Evolutionary conservation across 64 coral and sea anemone genomes (phyloP), one percentile per base, ranked within the genome.

Genomic region (Acropora tenuis): DNA sequence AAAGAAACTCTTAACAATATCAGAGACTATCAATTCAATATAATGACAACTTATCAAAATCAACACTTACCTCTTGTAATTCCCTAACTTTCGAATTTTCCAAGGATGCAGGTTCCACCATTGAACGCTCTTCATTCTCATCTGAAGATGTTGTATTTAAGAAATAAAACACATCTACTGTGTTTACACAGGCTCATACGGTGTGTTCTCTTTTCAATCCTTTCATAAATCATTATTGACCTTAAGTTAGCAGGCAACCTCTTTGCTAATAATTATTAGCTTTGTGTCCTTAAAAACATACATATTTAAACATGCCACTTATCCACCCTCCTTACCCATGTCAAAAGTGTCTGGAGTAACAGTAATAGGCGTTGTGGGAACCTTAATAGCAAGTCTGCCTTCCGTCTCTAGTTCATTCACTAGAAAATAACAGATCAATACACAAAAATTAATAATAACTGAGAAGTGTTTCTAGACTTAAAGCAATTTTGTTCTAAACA

Each of bases 91-190:
- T 93, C 48, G 74, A 73, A 57, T 96, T 89, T 90, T 98, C 97
- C 20, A 98, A 49, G 1, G 97, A 98, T 6, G 90, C 88, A 88
- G 97, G 97, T 19, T 98, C 97, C 15, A 98, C 90, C 97, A 98
- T 98, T 41, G 89, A 98, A 10, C 97, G 88, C 65, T 95, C 94
- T 76, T 98, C 97, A 89, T 89, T 93, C 87, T 98, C 97, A 89
- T 93, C 97, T 98, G 83, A 48, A 81, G 67, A 50, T 63, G 43
- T n/a, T 47, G 52, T 2, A 2, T 2, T n/a, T 46, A 60, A 8
- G 13, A n/a, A 82, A 83, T 16, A 55, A 80, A 19, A 45, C 9
- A 50, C 3, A 72, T 40, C 41, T 6, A 55, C 30, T 30, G 30
- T 30, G 30, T 30, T 30, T 30, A 30, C 30, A 30, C 30, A 30